Evolutionary conservation across 2,888 invertebrate species (phyloP).

Genomic region (Cataglyphis rosenhaueri): DNA sequence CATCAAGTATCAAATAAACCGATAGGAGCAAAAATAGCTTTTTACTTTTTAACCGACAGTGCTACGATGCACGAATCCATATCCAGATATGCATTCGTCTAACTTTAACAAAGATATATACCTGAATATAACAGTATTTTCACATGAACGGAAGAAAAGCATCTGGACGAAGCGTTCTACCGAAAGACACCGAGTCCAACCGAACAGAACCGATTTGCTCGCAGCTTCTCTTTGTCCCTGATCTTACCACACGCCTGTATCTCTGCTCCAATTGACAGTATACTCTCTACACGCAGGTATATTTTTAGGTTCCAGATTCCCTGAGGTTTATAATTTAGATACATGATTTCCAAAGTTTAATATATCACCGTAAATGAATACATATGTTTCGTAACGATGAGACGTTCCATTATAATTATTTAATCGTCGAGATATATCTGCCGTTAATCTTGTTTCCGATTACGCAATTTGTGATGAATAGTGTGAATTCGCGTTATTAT

Average conservation of each 20-base stretch:
- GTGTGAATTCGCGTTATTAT: background rate
- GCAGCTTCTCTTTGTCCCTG: background rate
- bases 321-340: background rate
- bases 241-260: background rate
- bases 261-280: background rate
- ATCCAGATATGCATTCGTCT: background rate
- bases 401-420: background rate
- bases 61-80: background rate
- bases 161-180: background rate
- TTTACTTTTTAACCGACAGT: no score
- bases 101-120: background rate
- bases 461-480: background rate
- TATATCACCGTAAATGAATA: background rate
- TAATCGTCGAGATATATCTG: background rate
- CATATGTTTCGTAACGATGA: background rate
- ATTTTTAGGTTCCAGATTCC: background rate
- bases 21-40: background rate
- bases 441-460: slow-evolving; percentile 2
- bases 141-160: background rate
- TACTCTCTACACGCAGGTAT: background rate
- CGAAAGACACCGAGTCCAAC: background rate
- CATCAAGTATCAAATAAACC: background rate
- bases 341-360: background rate
- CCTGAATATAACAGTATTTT: background rate
- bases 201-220: slow-evolving; percentile 9